Evolutionary conservation across 2,888 invertebrate species (phyloP), one percentile per base, ranked within the genome.

Genomic region (Phaonia tiefii): DNA sequence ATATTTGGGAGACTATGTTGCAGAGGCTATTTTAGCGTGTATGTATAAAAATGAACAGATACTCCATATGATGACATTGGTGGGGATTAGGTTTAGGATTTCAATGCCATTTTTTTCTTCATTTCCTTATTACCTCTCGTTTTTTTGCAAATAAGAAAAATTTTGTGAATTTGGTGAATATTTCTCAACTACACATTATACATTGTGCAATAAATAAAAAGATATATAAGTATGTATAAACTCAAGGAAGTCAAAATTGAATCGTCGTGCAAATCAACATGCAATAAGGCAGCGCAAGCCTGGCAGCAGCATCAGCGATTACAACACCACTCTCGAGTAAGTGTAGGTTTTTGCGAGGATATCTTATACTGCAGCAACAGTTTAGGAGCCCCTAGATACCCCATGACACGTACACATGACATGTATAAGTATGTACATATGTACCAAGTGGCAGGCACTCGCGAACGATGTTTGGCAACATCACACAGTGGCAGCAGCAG

Each of bases 401-500:
- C 10, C 5, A 56, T 5, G 8, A 20, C 60, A 20, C 10, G 66
- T 15, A 3, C 63, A 77, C 51, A 20, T 69, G 54, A 22, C 51
- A 22, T 11, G 31, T 31, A 31, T 31, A 5, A 31, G 22, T n/a
- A 8, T 44, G 11, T 44, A 13, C 44, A 75, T 10, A 25, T 20
- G 46, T 46, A 26, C 60, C n/a, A n/a, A 26, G 54, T 26, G 56
- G 25, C 26, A 26, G 42, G 58, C 49, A 58, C 8, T 26, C 8
- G 69, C 60, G 39, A 46, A 31, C 37, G 58, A 20, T 10, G 49
- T 49, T 17, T 49, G 49, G 49, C 20, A 54, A 54, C 70, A 84
- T 83, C 83, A 85, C 82, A 84, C 83, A 80, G 85, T 81, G 80
- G 79, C 70, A 67, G 37, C 72, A 44, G n/a, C 63, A 20, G 15